Base-by-base conservation (phyloP, 2,888 invertebrate genomes). In the Emmelina monodactyla region DNA sequence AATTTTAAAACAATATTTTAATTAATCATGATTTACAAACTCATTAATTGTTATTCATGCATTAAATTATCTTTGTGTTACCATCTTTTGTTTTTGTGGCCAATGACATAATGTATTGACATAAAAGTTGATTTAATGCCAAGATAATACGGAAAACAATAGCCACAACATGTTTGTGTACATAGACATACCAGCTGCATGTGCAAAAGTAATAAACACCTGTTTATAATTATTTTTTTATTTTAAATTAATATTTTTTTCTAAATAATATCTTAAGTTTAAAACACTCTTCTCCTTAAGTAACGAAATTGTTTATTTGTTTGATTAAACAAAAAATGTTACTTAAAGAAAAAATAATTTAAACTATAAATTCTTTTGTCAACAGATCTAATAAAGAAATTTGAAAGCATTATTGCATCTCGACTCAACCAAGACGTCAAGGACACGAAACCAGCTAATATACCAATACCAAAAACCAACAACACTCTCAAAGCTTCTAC, bases 331-430 rank as follows among this genome's bases (percentile, higher is more conserved):
- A 31, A 11, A 31, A 16, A 13, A 14, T 12, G n/a, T n/a, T n/a
- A n/a, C n/a, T n/a, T n/a, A n/a, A n/a, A n/a, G n/a, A n/a, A n/a
- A n/a, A n/a, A n/a, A n/a, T n/a, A 10, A 19, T 14, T 14, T 4
- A 25, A 4, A 25, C 22, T 22, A 22, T 25, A 25, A 14, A 22
- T 34, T 15, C 22, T 16, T 35, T 38, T 31, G 30, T 12, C 56
- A 58, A 2, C 44, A 76, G 76, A 49, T 52, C 43, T 78, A 31
- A 58, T 76, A 32, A 59, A 49, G 28, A 69, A 51, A 46, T 59
- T 76, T 37, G 76, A 78, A 47, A 68, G 58, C 37, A 60, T 53
- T 1, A 44, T 75, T 1, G 50, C 69, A 0, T 37, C 50, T 1
- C 53, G 54, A 14, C 37, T 70, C 3, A 42, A 53, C 0, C 49